Conservation (phyloP, 2,888 invertebrate genomes). For the Phytoseiulus persimilis region DNA sequence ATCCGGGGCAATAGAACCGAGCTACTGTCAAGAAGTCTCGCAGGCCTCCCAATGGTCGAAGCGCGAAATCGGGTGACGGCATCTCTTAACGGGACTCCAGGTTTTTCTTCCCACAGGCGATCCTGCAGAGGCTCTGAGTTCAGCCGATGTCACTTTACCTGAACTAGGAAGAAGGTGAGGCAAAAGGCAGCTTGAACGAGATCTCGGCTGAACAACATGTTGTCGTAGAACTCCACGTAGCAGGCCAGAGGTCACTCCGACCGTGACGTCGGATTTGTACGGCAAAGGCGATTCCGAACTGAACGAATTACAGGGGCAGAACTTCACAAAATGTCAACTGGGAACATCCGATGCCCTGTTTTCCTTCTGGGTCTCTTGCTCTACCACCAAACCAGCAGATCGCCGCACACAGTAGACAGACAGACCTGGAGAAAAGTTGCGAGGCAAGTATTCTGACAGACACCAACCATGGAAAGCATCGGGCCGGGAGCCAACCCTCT, state of each 20-base stretch:
- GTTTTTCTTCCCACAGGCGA: too few species aligned
- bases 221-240: background rate
- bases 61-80: too few species aligned
- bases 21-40: too few species aligned
- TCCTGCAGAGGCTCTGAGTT: too few species aligned
- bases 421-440: background rate
- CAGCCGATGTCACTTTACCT: too few species aligned
- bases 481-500: conserved; percentile 5
- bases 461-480: background rate
- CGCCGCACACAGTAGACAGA: background rate
- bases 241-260: background rate
- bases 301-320: background rate
- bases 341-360: background rate
- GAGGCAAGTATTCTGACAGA: background rate
- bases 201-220: background rate
- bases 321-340: background rate
- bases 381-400: background rate
- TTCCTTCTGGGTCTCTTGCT: background rate
- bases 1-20: too few species aligned
- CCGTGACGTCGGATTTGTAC: background rate
- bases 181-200: background rate
- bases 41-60: too few species aligned
- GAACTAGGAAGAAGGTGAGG: background rate
- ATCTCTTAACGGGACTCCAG: too few species aligned
- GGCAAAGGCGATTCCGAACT: background rate